Evolutionary conservation across 2,113 vertebrate species (phyloP).

Genomic region (Datnioides undecimradiatus): DNA sequence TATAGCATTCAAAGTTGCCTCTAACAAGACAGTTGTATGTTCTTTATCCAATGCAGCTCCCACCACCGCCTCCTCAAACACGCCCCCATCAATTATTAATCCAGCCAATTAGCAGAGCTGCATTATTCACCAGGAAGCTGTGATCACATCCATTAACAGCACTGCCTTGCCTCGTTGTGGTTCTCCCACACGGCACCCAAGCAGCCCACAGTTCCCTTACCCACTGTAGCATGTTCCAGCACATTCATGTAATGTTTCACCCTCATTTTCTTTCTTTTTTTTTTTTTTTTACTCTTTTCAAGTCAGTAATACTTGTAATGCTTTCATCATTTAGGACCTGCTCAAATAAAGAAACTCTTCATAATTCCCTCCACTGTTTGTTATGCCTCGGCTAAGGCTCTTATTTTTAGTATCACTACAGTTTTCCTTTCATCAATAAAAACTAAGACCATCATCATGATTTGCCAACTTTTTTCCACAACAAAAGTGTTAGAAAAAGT

Average conservation of each 20-base stretch:
- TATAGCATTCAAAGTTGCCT: slow-evolving; percentile 54
- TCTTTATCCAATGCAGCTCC: slow-evolving; percentile 49
- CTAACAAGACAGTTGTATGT: slow-evolving; percentile 60
- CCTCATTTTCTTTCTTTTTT: not conserved
- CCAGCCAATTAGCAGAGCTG: slow-evolving; percentile 86
- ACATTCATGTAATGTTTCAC: not conserved
- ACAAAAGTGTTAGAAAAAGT: too few relatives aligned
- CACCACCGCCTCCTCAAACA: slow-evolving; percentile 41
- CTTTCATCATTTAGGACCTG: not conserved
- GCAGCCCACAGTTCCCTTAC: not conserved
- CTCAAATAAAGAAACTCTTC: not conserved
- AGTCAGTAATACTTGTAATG: not conserved
- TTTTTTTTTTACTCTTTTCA: slow-evolving; percentile 3
- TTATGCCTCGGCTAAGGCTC: not conserved
- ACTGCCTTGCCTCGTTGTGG: slow-evolving; percentile 49
- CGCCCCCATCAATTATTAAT: slow-evolving; percentile 87
- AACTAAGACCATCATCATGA: not conserved
- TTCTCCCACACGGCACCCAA: slow-evolving; percentile 20
- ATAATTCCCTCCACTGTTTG: not conserved
- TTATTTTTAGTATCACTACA: not conserved
- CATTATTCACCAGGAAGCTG: slow-evolving; percentile 84
- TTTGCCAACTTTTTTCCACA: not conserved
- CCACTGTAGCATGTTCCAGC: not conserved
- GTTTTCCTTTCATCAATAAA: not conserved
- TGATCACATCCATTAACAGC: slow-evolving; percentile 79